Evolutionary conservation across 2,797 vertebrate genomes (phyloP).

Genomic region (Liasis olivaceus): DNA sequence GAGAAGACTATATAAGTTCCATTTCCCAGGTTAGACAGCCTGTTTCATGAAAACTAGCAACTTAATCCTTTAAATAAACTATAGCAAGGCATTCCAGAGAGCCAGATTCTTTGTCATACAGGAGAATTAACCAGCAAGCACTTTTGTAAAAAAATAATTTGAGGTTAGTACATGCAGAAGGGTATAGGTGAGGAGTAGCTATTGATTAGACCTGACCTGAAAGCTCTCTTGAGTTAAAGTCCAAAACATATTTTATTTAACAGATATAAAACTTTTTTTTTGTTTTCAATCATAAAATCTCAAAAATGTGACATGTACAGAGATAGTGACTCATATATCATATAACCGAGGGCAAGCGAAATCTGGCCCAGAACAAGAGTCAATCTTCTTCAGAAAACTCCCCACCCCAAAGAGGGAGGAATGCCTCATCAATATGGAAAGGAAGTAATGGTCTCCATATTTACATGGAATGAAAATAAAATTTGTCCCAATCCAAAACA

Average conservation of each 20-base stretch:
- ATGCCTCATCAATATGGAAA: not conserved
- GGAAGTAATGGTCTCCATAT: not conserved
- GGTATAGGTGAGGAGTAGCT: not conserved
- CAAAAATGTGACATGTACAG: not conserved
- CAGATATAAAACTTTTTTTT: not conserved
- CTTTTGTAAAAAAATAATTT: too few species aligned
- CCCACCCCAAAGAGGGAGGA: not conserved
- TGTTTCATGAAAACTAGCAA: not conserved
- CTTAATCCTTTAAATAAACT: not conserved
- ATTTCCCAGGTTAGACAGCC: not conserved
- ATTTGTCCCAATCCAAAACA: not conserved
- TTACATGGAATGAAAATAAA: not conserved
- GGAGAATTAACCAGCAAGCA: not conserved
- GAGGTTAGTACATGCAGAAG: not conserved
- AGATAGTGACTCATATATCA: not conserved
- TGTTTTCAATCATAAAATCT: not conserved
- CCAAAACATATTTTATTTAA: conserved; percentile 22
- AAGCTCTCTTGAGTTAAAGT: not conserved
- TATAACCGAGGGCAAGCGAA: not conserved
- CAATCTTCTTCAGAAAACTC: not conserved
- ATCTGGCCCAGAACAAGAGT: not conserved
- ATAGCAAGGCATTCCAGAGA: not conserved
- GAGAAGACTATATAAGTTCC: not conserved
- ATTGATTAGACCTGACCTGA: not conserved
- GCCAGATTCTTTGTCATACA: not conserved